Evolutionary conservation across 92 coral and sea anemone species (phyloP).

Genomic region (Montipora capitata): DNA sequence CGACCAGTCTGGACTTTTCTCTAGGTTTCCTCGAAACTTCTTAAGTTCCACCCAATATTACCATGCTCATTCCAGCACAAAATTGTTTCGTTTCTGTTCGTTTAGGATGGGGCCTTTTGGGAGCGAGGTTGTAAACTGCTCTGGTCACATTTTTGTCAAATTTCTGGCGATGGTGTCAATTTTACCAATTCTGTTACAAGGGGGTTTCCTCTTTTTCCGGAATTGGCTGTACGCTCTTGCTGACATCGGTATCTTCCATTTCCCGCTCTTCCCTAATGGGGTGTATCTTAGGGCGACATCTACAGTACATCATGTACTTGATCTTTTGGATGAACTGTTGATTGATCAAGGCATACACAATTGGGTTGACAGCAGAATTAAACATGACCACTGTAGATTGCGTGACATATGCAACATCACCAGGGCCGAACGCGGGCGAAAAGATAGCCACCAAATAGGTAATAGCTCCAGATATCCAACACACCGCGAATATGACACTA

Average conservation of each 20-base stretch:
- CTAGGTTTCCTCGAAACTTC: too few species aligned
- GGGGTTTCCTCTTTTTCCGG: neutral
- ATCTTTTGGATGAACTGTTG: conserved; percentile 2
- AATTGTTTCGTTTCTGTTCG: too few species aligned
- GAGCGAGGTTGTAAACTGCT: too few species aligned
- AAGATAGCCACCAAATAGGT: too few species aligned
- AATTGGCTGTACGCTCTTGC: neutral
- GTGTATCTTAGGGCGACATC: neutral
- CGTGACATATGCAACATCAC: conserved; percentile 2
- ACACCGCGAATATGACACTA: too few species aligned
- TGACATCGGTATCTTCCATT: neutral
- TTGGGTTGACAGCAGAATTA: neutral
- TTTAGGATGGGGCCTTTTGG: too few species aligned
- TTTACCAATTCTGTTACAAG: neutral
- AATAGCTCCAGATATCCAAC: too few species aligned
- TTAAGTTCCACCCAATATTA: too few species aligned
- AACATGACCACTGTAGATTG: neutral
- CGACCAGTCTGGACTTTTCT: too few species aligned
- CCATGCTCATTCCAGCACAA: too few species aligned
- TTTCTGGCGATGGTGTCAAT: too few species aligned
- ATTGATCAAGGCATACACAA: neutral
- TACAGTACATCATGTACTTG: neutral
- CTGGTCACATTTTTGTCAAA: too few species aligned
- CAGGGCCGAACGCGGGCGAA: neutral
- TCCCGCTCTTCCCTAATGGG: neutral